Evolutionary conservation across 2,113 vertebrate species (phyloP).

Genomic region (Cheilinus undulatus): DNA sequence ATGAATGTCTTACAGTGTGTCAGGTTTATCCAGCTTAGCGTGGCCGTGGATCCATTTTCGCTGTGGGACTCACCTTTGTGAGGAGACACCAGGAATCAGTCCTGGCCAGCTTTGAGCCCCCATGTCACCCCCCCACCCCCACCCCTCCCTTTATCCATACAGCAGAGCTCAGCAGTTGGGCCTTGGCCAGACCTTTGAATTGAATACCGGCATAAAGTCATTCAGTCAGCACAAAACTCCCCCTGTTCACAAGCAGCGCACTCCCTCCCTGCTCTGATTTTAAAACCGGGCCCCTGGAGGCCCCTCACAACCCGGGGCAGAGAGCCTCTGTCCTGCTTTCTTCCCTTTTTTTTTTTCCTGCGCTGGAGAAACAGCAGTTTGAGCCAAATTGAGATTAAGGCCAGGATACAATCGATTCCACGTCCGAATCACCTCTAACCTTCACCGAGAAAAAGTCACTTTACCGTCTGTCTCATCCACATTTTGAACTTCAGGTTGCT

Average conservation of each 20-base stretch:
- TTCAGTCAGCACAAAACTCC: conserved; percentile 83
- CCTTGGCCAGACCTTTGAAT: conserved; percentile 79
- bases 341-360: conserved; percentile 25
- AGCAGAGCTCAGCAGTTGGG: conserved; percentile 82
- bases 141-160: conserved; percentile 63
- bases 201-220: conserved; percentile 80
- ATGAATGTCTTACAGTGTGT: conserved; percentile 1
- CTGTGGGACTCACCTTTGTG: conserved; percentile 49
- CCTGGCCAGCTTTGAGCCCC: conserved; percentile 45
- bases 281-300: conserved; percentile 39
- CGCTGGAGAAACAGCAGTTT: conserved; percentile 67
- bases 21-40: neutral
- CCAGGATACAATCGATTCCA: conserved; percentile 75
- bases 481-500: conserved; percentile 53
- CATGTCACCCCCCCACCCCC: conserved; percentile 44
- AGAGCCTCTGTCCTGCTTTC: conserved; percentile 36
- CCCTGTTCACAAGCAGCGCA: conserved; percentile 63
- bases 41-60: conserved; percentile 35
- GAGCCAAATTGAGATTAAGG: conserved; percentile 85
- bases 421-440: conserved; percentile 56
- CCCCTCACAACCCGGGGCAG: conserved; percentile 46
- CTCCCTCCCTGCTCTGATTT: conserved; percentile 52
- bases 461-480: conserved; percentile 30
- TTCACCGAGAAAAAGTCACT: conserved; percentile 61
- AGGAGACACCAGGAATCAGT: conserved; percentile 61